Conservation (phyloP, 2,888 invertebrate species). For the Suillia variegata region DNA sequence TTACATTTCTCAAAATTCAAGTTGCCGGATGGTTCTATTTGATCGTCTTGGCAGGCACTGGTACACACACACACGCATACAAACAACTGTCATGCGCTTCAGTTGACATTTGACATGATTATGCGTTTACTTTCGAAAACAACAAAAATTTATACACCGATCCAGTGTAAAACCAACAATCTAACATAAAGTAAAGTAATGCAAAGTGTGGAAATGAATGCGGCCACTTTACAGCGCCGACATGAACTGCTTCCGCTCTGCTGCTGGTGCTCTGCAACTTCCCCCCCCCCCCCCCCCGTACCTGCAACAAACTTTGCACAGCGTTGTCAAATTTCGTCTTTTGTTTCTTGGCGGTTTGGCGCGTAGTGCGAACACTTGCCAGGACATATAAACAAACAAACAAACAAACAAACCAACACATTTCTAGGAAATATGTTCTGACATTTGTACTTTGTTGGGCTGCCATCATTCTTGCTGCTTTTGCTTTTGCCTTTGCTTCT, state of each 20-base stretch:
- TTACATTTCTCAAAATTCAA: too few relatives aligned
- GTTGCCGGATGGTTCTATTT: background rate
- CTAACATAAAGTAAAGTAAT: background rate
- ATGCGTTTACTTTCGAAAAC: slow-evolving; percentile 26
- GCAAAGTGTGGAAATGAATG: background rate
- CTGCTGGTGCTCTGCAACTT: too few relatives aligned
- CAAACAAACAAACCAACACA: background rate
- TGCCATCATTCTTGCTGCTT: background rate
- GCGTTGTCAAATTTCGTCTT: background rate
- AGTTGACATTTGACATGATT: slow-evolving; percentile 50
- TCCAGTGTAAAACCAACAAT: background rate
- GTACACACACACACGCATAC: too few relatives aligned
- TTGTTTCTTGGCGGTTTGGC: background rate
- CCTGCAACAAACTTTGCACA: background rate
- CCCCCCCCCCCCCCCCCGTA: background rate
- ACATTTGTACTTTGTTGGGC: background rate
- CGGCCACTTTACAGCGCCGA: background rate
- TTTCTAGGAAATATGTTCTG: background rate
- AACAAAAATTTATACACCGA: background rate
- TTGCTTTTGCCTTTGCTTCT: too few relatives aligned
- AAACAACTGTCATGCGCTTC: slow-evolving; percentile 34
- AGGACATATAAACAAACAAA: too few relatives aligned
- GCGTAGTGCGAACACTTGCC: too few relatives aligned
- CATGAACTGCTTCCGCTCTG: background rate
- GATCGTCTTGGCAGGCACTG: background rate